Conservation (phyloP, 1,140 invertebrate genomes). For the Myzus persicae region DNA sequence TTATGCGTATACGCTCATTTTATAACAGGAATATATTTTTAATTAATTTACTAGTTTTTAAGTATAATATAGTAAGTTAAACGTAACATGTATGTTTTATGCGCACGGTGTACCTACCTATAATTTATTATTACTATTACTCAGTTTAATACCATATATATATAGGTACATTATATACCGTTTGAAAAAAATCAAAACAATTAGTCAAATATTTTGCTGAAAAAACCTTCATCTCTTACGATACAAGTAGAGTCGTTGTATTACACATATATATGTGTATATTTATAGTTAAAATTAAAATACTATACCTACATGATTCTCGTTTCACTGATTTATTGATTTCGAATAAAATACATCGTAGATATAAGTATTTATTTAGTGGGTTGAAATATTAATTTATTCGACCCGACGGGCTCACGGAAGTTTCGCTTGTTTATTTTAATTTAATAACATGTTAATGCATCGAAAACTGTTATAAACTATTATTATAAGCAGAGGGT, state of each 20-base stretch:
- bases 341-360: not conserved
- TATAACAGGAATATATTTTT: not conserved
- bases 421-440: constrained; percentile 30
- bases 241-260: not conserved
- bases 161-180: not conserved
- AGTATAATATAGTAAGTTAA: not conserved
- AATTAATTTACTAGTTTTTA: constrained; percentile 24
- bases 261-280: not conserved
- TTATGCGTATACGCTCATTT: not conserved
- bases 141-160: not conserved
- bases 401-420: constrained; percentile 22
- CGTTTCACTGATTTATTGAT: constrained; percentile 31
- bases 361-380: constrained; percentile 21
- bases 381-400: constrained; percentile 29
- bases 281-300: not conserved
- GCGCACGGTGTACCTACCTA: not conserved
- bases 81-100: not conserved
- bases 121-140: not conserved
- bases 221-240: not conserved
- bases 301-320: not conserved
- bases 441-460: constrained; percentile 49
- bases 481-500: constrained; percentile 15
- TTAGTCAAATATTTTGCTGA: not conserved
- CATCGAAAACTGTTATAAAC: constrained; percentile 26
- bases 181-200: constrained; percentile 11